These are phyloP conservation scores for Burhinus bistriatus DNA, from an alignment of 2,113 vertebrate genomes.

Conservation along the genomic window DNA sequence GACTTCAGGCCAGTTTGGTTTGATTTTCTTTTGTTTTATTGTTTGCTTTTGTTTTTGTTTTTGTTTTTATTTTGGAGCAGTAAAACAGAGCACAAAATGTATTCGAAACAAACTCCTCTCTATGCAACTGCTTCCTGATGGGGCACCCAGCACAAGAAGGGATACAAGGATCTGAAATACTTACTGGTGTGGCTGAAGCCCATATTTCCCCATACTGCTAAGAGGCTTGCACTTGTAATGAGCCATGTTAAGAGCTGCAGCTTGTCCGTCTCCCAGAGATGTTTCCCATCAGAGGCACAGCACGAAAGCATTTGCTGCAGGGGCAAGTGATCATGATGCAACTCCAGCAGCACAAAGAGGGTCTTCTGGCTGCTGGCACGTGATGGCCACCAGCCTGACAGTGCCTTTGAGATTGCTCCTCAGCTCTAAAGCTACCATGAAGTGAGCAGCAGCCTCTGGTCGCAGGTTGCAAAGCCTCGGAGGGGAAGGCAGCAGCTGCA, in stretches of 20 bases:
- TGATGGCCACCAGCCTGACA: not conserved
- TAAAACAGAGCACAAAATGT: conserved; percentile 59
- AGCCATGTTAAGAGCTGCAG: fast-evolving
- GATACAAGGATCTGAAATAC: conserved; percentile 66
- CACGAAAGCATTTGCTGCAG: fast-evolving
- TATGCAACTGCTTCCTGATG: not conserved
- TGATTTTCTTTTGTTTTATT: not conserved
- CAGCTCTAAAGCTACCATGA: not conserved
- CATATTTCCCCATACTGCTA: not conserved
- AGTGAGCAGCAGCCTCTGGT: not conserved
- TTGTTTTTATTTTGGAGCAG: not conserved
- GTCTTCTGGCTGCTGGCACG: not conserved
- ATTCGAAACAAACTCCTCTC: conserved; percentile 4
- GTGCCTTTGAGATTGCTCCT: not conserved
- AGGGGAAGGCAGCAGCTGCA: not conserved
- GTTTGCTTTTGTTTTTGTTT: not conserved
- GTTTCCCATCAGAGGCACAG: fast-evolving
- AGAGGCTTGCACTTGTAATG: fast-evolving
- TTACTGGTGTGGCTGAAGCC: conserved; percentile 37
- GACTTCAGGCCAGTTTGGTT: not conserved
- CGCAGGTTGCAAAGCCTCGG: not conserved
- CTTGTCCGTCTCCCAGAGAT: not conserved
- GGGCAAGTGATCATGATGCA: fast-evolving
- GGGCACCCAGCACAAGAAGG: not conserved
- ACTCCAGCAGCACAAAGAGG: not conserved